These are phyloP conservation scores for Nerophis ophidion DNA, from an alignment of 2,113 vertebrate species.

Conservation along the genomic window DNA sequence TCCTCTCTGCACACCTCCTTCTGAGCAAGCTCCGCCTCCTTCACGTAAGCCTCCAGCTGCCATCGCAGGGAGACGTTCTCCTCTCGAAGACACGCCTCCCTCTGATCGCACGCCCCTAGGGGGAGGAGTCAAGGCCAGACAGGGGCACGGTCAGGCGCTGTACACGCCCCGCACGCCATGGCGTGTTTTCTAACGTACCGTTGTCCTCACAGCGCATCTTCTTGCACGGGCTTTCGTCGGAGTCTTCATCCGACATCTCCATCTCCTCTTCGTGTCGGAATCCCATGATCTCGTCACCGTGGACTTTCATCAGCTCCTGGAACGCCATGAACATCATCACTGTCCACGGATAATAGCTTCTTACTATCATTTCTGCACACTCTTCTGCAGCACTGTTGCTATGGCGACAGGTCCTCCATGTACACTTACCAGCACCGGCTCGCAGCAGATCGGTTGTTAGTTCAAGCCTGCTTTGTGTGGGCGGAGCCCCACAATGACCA, in stretches of 20 bases:
- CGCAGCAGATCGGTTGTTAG: too few species aligned
- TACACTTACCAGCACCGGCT: too few species aligned
- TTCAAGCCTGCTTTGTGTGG: too few species aligned
- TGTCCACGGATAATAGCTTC: too few species aligned
- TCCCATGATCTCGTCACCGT: conserved; percentile 95
- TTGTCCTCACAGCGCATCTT: conserved; percentile 79
- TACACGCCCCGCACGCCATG: background rate
- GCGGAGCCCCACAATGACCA: too few species aligned
- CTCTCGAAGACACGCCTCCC: conserved; percentile 80
- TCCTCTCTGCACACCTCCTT: conserved; percentile 79
- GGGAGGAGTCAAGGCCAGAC: background rate
- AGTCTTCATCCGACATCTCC: conserved; percentile 96
- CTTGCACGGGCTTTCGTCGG: conserved; percentile 80
- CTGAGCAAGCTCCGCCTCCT: conserved; percentile 90
- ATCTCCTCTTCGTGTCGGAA: conserved; percentile 93
- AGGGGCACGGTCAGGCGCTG: background rate
- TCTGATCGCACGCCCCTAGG: conserved; percentile 79
- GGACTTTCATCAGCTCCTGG: conserved; percentile 69
- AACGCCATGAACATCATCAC: too few species aligned
- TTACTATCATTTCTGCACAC: too few species aligned
- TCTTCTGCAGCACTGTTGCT: too few species aligned
- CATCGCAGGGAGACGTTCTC: conserved; percentile 96
- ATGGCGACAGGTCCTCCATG: too few species aligned
- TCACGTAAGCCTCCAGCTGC: conserved; percentile 93
- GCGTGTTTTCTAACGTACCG: conserved; percentile 64